Base-by-base conservation (phyloP, 2,113 vertebrate genomes). In the Dipodomys spectabilis region DNA sequence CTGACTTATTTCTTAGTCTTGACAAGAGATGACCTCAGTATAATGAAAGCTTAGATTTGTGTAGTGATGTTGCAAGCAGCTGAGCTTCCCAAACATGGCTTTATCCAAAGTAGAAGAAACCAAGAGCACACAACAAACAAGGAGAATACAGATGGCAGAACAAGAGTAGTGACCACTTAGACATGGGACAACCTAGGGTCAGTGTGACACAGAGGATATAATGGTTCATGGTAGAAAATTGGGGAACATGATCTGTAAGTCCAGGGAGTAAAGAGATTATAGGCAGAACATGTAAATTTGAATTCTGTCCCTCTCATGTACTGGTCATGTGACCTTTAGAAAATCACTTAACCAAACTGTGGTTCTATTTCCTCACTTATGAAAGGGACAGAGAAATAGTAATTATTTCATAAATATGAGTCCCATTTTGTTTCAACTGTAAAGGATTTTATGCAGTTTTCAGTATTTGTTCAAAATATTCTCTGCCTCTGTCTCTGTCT, bases 1-100 rank as follows among this genome's bases (percentile, higher is more conserved):
- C 27, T 72, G 45, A 7, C 60, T 92, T 89, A 73, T 83, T 89
- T 93, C n/a, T 89, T 87, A 79, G n/a, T 35, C 49, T 64, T 93
- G 39, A 71, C 49, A 73, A 69, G 68, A 13, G 11, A 35, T 92
- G 13, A 9, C 72, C 15, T 80, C 6, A 25, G 64, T 64, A 86
- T 3, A 92, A 39, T 4, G 53, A 67, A 90, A 77, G 6, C 57
- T 82, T 30, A 87, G 72, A 19, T 28, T 22, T 90, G 7, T 71
- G 68, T 90, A 39, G 27, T 57, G 44, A 15, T 60, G 1, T 11
- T 20, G 57, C 20, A 83, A 82, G 25, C 9, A 69, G 18, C 44
- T 74, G 20, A 64, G 18, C 2, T 60, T 89, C 83, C 68, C 35
- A 62, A 57, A 49, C 6, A 79, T 27, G 86, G 28, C 11, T 25